Conservation (phyloP, 1,140 invertebrate species). For the Heliconius eleuchia region DNA sequence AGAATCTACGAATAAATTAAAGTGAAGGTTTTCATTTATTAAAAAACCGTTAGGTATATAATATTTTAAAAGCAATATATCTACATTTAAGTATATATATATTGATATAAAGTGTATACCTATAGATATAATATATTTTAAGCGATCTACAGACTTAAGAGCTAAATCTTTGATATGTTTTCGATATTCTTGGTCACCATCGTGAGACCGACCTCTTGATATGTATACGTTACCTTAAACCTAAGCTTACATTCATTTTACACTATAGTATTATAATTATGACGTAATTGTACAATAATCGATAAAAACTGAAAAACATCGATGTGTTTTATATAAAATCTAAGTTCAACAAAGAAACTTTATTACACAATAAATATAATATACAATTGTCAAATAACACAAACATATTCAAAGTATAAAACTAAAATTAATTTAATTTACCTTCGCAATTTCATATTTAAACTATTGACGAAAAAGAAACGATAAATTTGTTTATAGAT, state of each 20-base stretch:
- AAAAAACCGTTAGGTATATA: constrained; percentile 4
- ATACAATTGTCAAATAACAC: too few species aligned
- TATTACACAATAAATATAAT: too few species aligned
- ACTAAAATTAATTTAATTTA: neutral
- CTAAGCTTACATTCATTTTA: constrained; percentile 38
- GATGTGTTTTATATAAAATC: neutral
- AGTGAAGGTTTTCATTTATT: neutral
- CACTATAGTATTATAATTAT: neutral
- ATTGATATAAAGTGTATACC: neutral
- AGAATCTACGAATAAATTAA: neutral
- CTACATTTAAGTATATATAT: neutral
- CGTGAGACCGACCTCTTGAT: constrained; percentile 67
- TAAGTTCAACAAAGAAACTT: too few species aligned
- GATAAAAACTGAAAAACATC: neutral
- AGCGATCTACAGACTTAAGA: neutral
- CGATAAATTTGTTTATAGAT: neutral
- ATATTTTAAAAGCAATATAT: neutral
- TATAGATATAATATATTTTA: neutral
- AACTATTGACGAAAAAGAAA: too few species aligned
- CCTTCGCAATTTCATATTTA: neutral
- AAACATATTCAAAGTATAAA: neutral
- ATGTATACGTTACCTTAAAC: constrained; percentile 65
- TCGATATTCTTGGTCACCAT: constrained; percentile 77
- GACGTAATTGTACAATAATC: neutral
- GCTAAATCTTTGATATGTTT: constrained; percentile 76